phyloP scores from a whole-genome alignment of 2,113 vertebrate genomes.

The Trochalopteron elliotii region DNA sequence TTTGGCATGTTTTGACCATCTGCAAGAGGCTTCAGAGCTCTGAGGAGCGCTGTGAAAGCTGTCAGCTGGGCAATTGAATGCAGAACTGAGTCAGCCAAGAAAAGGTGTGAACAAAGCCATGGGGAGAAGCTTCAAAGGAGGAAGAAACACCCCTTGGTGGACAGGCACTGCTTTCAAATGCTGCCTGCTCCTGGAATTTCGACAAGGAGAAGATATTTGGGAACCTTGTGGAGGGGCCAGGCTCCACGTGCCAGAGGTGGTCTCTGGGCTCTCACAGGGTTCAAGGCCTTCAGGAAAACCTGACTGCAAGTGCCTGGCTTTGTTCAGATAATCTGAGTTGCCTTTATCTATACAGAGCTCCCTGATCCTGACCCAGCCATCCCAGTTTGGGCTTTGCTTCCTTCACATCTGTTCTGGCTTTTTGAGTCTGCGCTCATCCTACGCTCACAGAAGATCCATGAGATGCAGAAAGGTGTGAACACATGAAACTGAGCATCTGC shows the following conservation, averaged over 20 bases:
- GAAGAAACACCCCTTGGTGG: not conserved
- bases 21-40: slow-evolving; percentile 1
- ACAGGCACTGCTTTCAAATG: not conserved
- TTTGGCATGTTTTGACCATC: not conserved
- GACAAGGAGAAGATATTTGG: not conserved
- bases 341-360: not conserved
- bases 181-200: fast-evolving
- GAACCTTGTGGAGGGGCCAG: not conserved
- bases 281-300: not conserved
- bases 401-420: not conserved
- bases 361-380: not conserved
- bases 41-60: not conserved
- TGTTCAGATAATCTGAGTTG: not conserved
- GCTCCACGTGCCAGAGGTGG: not conserved
- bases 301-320: not conserved
- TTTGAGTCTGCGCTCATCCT: not conserved
- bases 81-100: not conserved
- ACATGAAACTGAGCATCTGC: not conserved
- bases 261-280: not conserved
- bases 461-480: not conserved
- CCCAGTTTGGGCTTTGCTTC: not conserved
- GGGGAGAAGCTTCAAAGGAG: not conserved
- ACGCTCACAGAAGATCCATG: fast-evolving
- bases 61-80: not conserved
- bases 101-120: not conserved